Evolutionary conservation across 37 sponge, comb jelly and placozoan genomes (phyloP).

Genomic region (Diacarnus erythraeanus): DNA sequence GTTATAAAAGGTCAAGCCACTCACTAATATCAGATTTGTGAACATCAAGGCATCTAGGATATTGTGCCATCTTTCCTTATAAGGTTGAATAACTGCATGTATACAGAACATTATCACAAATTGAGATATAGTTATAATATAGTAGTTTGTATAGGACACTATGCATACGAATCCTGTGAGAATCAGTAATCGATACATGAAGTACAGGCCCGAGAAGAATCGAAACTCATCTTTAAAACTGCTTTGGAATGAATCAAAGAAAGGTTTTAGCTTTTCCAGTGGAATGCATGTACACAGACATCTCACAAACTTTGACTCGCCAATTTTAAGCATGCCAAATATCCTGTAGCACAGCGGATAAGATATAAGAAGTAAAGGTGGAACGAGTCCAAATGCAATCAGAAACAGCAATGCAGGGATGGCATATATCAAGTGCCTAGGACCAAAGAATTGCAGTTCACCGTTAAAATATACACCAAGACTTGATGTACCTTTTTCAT

Average conservation of each 20-base stretch:
- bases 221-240: conserved; percentile 5
- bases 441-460: background rate
- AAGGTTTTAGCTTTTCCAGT: background rate
- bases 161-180: background rate
- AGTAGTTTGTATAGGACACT: no score
- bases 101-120: background rate
- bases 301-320: background rate
- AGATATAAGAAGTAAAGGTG: background rate
- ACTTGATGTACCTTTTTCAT: no score
- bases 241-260: conserved; percentile 10
- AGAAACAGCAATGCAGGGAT: conserved; percentile 11
- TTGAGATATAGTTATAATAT: background rate
- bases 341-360: background rate
- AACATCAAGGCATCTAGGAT: background rate
- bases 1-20: conserved; percentile 1
- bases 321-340: background rate
- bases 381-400: background rate
- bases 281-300: background rate
- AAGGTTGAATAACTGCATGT: background rate
- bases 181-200: background rate
- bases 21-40: background rate
- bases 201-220: conserved; percentile 14
- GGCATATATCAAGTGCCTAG: conserved; percentile 5
- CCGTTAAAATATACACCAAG: conserved; percentile 7
- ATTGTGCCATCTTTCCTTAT: background rate